Conservation (phyloP, 2,888 invertebrate genomes). For the Lycocerus yunnanus region DNA sequence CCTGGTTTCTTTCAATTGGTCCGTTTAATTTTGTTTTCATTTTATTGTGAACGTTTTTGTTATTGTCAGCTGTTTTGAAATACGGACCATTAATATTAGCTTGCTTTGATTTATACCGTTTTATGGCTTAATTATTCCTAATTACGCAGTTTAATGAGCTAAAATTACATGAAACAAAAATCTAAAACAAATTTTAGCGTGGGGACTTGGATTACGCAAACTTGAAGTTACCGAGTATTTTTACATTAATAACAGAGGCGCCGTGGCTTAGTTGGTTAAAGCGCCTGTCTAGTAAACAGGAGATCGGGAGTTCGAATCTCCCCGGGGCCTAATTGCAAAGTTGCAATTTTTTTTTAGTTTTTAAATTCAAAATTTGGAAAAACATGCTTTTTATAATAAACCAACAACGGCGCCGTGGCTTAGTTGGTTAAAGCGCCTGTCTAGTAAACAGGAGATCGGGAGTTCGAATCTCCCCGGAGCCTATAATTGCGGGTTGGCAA, state of each 20-base stretch:
- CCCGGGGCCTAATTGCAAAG: slow-evolving; percentile 59
- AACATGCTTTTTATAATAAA: not conserved
- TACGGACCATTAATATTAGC: not conserved
- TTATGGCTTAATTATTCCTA: not conserved
- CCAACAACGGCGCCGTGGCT: slow-evolving; percentile 68
- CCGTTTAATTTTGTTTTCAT: not conserved
- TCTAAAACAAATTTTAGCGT: too few relatives aligned
- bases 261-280: slow-evolving; percentile 82
- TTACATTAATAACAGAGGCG: slow-evolving; percentile 55
- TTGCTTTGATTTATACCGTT: not conserved
- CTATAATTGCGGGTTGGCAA: slow-evolving; percentile 44
- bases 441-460: slow-evolving; percentile 73
- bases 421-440: slow-evolving; percentile 80
- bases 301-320: slow-evolving; percentile 71
- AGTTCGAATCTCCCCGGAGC: slow-evolving; percentile 69
- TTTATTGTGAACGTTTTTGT: not conserved
- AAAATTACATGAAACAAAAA: not conserved
- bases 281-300: slow-evolving; percentile 74
- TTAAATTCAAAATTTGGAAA: not conserved
- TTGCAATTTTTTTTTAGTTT: not conserved
- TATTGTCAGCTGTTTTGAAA: not conserved
- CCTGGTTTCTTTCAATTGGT: not conserved
- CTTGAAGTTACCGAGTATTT: not conserved
- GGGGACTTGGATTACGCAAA: too few relatives aligned
- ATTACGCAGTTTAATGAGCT: not conserved